Evolutionary conservation across 2,888 invertebrate species (phyloP).

Genomic region (Gryllus longicercus): DNA sequence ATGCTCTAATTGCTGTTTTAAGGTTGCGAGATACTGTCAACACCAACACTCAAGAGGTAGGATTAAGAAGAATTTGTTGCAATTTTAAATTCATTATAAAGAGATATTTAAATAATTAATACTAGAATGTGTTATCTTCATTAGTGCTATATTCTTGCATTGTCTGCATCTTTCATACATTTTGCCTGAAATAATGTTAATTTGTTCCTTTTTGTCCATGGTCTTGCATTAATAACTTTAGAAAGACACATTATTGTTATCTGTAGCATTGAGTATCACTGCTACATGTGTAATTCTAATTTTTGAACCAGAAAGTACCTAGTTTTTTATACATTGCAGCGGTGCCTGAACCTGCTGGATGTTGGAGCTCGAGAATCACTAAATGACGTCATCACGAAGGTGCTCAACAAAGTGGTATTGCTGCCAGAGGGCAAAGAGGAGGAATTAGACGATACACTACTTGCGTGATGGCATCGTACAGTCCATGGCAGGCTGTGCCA

Average conservation of each 20-base stretch:
- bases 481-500: too few relatives aligned
- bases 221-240: too few relatives aligned
- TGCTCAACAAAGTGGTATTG: slow-evolving; percentile 71
- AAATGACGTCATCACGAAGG: slow-evolving; percentile 84
- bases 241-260: too few relatives aligned
- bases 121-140: too few relatives aligned
- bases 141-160: too few relatives aligned
- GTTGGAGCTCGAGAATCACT: slow-evolving; percentile 85
- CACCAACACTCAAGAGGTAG: not conserved
- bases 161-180: too few relatives aligned
- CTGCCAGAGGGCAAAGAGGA: slow-evolving; percentile 83
- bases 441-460: slow-evolving; percentile 86
- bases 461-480: slow-evolving; percentile 61
- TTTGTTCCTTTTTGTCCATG: too few relatives aligned
- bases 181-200: too few relatives aligned
- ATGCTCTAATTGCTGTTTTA: slow-evolving; percentile 82
- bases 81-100: not conserved
- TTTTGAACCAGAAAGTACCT: not conserved
- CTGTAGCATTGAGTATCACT: too few relatives aligned
- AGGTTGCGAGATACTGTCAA: slow-evolving; percentile 56
- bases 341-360: slow-evolving; percentile 73
- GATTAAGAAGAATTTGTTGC: too few relatives aligned
- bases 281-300: too few relatives aligned
- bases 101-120: too few relatives aligned
- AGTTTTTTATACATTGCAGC: slow-evolving; percentile 51